Evolutionary conservation across 35 echinoderm and acorn worm genomes (phyloP), one percentile per base, ranked within the genome.

Genomic region (Heliocidaris erythrogramma): DNA sequence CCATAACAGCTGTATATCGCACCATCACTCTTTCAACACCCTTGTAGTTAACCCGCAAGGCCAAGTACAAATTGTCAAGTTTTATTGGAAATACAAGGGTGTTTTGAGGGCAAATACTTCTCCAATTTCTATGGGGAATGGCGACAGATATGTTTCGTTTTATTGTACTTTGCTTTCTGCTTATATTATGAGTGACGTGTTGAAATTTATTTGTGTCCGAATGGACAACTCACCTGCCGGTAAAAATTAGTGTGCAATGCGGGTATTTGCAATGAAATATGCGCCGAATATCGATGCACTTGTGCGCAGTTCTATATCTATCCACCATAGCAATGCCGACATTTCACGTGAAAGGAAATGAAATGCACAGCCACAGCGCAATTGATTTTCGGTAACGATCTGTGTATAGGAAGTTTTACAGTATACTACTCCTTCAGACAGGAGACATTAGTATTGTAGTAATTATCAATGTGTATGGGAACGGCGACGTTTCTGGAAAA

Each of bases 61-160:
- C 65, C 65, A 78, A 78, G 65, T 78, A 18, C 65, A 24, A 78
- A 78, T 78, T 78, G 65, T 78, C 65, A 78, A n/a, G 17, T 78
- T 29, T 78, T 78, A 78, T 78, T 78, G 65, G 65, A n/a, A 78
- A n/a, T 78, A 78, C 65, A 78, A 78, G 65, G 65, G 65, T 78
- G 65, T 21, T 78, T 78, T 78, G 65, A 5, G 21, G 65, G 65
- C 21, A 78, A 78, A 78, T 78, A 78, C 21, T 78, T 78, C 65
- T 21, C n/a, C 65, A 78, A 78, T 78, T 78, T 78, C 21, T 78
- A 78, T 78, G 65, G 65, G 65, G n/a, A 78, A 78, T 4, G 65
- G 65, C 21, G 65, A 2, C 18, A 78, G 18, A n/a, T 78, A 78
- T 78, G 65, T 78, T 78, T 27, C 65, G 65, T 21, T 69, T 69